Percentiles rank a stretch among this genome's conserved stretches.
phyloP scores from a whole-genome alignment of 2,888 invertebrate genomes.

The Trypoxylon attenuatum region DNA sequence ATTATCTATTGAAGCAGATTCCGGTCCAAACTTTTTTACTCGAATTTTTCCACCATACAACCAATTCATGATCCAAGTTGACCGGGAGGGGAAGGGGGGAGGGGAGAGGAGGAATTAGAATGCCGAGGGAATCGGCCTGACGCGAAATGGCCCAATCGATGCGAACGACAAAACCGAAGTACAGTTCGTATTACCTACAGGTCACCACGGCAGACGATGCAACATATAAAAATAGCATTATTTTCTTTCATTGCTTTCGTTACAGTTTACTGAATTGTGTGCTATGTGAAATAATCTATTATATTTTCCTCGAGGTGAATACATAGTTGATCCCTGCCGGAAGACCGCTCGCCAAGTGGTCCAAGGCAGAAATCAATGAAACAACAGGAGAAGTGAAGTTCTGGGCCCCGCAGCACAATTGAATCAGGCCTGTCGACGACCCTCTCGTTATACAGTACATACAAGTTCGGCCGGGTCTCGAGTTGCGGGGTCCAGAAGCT shows the following conservation, averaged over 20 bases:
- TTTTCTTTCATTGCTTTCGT: slow-evolving; percentile 59
- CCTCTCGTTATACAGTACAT: background rate
- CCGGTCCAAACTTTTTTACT: background rate
- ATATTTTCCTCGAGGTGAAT: slow-evolving; percentile 40
- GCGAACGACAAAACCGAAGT: slow-evolving; percentile 22
- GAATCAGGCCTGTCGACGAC: background rate
- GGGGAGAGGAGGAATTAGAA: too few species aligned
- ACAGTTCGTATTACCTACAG: slow-evolving; percentile 49
- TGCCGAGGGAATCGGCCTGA: slow-evolving; percentile 4
- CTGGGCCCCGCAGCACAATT: slow-evolving; percentile 20
- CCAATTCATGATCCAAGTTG: slow-evolving; percentile 1
- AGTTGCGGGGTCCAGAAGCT: slow-evolving; percentile 29
- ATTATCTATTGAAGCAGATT: background rate
- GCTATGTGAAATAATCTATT: slow-evolving; percentile 54
- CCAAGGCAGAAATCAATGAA: slow-evolving; percentile 32
- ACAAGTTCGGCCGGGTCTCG: background rate
- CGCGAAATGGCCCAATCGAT: slow-evolving; percentile 46
- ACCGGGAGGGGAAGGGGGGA: background rate
- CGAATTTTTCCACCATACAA: background rate
- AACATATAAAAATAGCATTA: slow-evolving; percentile 61
- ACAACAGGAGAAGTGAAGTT: slow-evolving; percentile 27
- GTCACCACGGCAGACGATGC: slow-evolving; percentile 55
- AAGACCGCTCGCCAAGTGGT: slow-evolving; percentile 20
- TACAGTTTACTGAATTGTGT: slow-evolving; percentile 54
- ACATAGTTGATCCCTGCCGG: slow-evolving; percentile 34